Conservation (phyloP, 2,888 invertebrate genomes). For the Acrobasis repandana region DNA sequence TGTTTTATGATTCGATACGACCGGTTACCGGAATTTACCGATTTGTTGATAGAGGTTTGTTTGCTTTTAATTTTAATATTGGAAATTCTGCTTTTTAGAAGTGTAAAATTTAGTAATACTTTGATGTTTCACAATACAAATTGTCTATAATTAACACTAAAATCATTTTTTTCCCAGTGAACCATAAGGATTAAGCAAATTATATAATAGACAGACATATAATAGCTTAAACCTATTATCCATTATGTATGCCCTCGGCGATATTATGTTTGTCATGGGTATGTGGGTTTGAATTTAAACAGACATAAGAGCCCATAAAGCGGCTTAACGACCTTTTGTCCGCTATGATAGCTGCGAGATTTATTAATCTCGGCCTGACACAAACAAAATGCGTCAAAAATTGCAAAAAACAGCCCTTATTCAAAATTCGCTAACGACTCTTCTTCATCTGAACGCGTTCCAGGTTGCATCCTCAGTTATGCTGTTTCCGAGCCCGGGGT, state of each 20-base stretch:
- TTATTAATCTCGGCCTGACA: conserved; percentile 26
- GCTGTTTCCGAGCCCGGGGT: too few species aligned
- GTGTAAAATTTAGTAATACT: too few species aligned
- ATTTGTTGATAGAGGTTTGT: too few species aligned
- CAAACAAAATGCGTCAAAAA: conserved; percentile 22
- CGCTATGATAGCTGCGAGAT: conserved; percentile 25
- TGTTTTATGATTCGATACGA: neutral
- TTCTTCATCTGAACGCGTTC: too few species aligned
- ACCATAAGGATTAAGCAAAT: too few species aligned
- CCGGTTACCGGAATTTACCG: neutral
- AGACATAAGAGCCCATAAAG: conserved; percentile 30
- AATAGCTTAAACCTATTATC: neutral
- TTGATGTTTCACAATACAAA: too few species aligned
- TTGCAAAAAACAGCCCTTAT: conserved; percentile 14
- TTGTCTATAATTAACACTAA: too few species aligned
- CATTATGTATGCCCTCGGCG: neutral
- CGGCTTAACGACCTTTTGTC: conserved; percentile 29
- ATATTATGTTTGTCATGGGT: neutral
- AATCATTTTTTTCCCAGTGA: too few species aligned
- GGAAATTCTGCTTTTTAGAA: neutral
- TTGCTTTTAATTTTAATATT: too few species aligned
- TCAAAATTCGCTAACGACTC: conserved; percentile 3
- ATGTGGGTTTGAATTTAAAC: conserved; percentile 26
- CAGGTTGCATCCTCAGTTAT: too few species aligned
- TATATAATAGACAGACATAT: too few species aligned